A percentile compares a stretch with the other conserved stretches of the same genome.
Evolutionary conservation across 64 coral and sea anemone genomes (phyloP).

Genomic region (Hydrozoanthus tunicans): DNA sequence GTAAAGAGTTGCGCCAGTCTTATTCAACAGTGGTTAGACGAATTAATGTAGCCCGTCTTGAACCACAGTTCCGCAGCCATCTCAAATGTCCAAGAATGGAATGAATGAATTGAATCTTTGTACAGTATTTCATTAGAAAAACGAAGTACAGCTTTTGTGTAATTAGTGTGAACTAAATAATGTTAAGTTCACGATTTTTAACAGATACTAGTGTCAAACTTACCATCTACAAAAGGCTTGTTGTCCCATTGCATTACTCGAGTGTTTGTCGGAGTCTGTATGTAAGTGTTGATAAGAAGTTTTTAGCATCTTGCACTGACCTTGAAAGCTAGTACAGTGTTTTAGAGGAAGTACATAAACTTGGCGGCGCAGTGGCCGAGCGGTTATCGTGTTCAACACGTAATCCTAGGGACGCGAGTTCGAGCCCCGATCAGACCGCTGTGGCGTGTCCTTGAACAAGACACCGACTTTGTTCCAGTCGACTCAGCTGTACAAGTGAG

Average conservation of each 20-base stretch:
- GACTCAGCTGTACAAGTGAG: no score
- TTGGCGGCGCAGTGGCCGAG: no score
- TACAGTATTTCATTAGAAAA: background rate
- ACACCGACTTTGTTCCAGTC: no score
- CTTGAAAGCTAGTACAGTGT: background rate
- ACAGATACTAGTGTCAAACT: background rate
- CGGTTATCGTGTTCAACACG: no score
- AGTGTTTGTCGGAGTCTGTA: conserved; percentile 21
- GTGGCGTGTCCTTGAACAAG: no score
- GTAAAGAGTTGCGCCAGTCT: no score
- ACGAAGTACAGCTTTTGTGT: no score
- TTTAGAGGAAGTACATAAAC: no score
- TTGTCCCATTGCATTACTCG: conserved; percentile 38
- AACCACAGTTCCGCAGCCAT: background rate
- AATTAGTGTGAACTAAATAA: no score
- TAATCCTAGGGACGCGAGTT: no score
- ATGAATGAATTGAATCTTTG: background rate
- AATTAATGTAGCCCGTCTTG: background rate
- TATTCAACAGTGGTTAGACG: background rate
- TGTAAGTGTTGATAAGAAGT: background rate
- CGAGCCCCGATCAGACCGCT: no score
- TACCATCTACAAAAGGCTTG: background rate
- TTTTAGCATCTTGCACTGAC: background rate
- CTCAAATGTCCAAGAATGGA: background rate
- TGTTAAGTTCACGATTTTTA: background rate